Conservation (phyloP, 2,113 vertebrate genomes). For the Lonchura striata region DNA sequence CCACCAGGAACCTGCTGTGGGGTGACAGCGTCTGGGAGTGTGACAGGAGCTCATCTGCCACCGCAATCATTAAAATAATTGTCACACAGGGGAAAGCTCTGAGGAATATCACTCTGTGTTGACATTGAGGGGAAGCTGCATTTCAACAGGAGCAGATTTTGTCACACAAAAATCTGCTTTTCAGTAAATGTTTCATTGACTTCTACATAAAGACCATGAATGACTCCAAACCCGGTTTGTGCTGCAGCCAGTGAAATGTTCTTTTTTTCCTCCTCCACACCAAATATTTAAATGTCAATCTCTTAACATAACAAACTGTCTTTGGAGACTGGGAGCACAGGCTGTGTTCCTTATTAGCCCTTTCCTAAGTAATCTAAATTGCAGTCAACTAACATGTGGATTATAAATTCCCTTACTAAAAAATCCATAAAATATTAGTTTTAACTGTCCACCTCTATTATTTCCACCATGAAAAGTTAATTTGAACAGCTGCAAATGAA, state of each 20-base stretch:
- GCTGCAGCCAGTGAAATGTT: neutral
- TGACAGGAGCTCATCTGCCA: neutral
- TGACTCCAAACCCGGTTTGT: neutral
- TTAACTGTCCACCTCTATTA: neutral
- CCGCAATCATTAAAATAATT: neutral
- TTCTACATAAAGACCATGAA: neutral
- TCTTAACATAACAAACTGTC: neutral
- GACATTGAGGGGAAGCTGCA: neutral
- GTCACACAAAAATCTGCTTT: neutral
- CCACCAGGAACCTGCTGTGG: too few relatives aligned
- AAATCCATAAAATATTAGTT: neutral
- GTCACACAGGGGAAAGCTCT: neutral
- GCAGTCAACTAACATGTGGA: neutral
- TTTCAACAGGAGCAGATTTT: neutral
- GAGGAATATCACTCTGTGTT: fast-evolving
- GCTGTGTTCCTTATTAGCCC: neutral
- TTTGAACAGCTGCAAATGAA: neutral
- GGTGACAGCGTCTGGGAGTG: fast-evolving
- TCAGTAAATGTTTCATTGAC: neutral
- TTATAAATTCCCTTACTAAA: neutral
- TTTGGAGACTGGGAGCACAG: neutral
- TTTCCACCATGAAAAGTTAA: neutral
- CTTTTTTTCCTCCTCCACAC: neutral
- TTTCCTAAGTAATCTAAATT: neutral
- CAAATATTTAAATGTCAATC: neutral